phyloP scores from a whole-genome alignment of 2,797 vertebrate species.

The Nyctalus aviator region DNA sequence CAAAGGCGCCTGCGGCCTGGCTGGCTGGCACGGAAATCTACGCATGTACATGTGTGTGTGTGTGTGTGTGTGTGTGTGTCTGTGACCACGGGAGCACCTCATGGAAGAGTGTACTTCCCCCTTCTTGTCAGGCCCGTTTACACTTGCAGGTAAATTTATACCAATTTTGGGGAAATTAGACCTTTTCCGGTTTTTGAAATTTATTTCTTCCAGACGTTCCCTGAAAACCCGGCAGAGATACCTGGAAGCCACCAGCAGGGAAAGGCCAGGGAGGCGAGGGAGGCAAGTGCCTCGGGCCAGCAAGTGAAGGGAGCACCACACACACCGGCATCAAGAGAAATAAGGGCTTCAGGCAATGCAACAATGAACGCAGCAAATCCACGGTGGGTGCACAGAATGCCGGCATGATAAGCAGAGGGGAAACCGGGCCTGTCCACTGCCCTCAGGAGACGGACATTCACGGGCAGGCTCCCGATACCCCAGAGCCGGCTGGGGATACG shows the following conservation, averaged over 20 bases:
- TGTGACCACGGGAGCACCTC: not conserved
- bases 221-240: not conserved
- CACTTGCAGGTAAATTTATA: not conserved
- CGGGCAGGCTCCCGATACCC: not conserved
- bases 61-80: not conserved
- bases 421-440: not conserved
- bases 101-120: not conserved
- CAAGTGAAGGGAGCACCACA: not conserved
- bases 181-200: not conserved
- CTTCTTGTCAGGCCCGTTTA: not conserved
- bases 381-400: not conserved
- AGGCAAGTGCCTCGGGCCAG: accelerated
- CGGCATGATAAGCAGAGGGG: not conserved
- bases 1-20: accelerated
- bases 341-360: not conserved
- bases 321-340: not conserved
- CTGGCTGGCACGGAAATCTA: not conserved
- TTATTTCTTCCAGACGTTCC: not conserved
- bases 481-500: not conserved
- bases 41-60: accelerated
- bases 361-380: not conserved
- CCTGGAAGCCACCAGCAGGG: not conserved
- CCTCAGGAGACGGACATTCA: not conserved
- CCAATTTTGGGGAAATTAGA: not conserved
- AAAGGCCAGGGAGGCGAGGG: accelerated